These are phyloP conservation scores for Porites divaricata DNA, from an alignment of 92 coral and sea anemone species.

Conservation along the genomic window DNA sequence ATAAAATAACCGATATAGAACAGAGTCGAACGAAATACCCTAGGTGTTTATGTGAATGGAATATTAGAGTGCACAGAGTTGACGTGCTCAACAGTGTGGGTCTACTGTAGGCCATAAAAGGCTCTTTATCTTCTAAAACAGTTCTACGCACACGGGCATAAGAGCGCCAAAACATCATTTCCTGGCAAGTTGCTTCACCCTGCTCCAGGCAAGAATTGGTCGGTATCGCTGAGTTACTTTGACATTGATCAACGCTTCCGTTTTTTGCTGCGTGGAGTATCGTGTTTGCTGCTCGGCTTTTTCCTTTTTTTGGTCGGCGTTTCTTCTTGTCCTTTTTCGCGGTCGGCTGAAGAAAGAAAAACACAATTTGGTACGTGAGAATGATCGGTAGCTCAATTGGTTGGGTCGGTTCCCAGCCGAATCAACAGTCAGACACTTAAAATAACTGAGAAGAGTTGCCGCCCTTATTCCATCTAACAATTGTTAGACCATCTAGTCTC, in stretches of 20 bases:
- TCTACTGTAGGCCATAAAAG: neutral
- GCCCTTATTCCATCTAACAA: too few species aligned
- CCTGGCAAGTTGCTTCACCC: neutral
- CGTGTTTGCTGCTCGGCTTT: constrained; percentile 64
- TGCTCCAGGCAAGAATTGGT: neutral
- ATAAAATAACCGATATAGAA: too few species aligned
- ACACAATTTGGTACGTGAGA: neutral
- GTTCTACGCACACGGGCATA: neutral
- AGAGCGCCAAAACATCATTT: neutral
- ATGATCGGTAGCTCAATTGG: too few species aligned
- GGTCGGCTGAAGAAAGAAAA: constrained; percentile 58
- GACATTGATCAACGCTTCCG: constrained; percentile 22
- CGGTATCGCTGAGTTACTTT: neutral
- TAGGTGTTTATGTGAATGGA: too few species aligned
- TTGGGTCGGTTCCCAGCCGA: too few species aligned
- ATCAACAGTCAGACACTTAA: too few species aligned
- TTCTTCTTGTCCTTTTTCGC: constrained; percentile 61
- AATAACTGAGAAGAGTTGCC: too few species aligned
- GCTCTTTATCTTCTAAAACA: neutral
- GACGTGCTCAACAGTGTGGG: neutral
- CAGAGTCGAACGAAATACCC: too few species aligned
- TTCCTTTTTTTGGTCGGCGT: constrained; percentile 63
- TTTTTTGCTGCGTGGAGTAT: constrained; percentile 52
- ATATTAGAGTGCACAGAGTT: too few species aligned
- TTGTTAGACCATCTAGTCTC: too few species aligned